A percentile compares a stretch with the other conserved stretches of the same genome.
These are phyloP conservation scores for Acanthopagrus latus DNA, from an alignment of 2,797 vertebrate species.

Conservation along the genomic window DNA sequence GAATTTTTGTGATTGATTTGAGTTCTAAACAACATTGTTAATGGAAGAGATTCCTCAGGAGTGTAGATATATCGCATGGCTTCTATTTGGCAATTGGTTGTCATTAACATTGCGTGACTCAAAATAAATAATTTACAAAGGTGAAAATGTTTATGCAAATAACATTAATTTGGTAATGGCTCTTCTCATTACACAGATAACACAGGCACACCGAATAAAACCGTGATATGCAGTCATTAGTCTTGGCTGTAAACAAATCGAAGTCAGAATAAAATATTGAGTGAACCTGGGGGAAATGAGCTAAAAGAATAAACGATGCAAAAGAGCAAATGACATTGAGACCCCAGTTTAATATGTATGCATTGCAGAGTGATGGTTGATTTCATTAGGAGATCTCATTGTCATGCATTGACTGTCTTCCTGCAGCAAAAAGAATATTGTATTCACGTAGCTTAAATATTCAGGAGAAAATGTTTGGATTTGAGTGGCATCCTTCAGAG, in stretches of 20 bases:
- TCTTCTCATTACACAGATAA: slow-evolving; percentile 52
- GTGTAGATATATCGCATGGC: slow-evolving; percentile 15
- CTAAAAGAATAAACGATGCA: slow-evolving; percentile 86
- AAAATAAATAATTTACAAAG: slow-evolving; percentile 49
- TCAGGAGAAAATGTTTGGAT: slow-evolving; percentile 49
- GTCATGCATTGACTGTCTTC: slow-evolving; percentile 94
- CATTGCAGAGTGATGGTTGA: slow-evolving; percentile 94
- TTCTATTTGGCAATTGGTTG: slow-evolving; percentile 46
- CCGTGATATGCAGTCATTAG: slow-evolving; percentile 32
- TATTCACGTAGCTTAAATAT: slow-evolving; percentile 87
- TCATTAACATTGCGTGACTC: slow-evolving; percentile 41
- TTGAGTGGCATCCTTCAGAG: slow-evolving; percentile 39
- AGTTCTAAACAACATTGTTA: slow-evolving; percentile 20
- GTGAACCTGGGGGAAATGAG: slow-evolving; percentile 81
- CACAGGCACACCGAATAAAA: slow-evolving; percentile 44
- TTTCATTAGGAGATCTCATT: slow-evolving; percentile 96
- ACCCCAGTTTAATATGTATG: slow-evolving; percentile 92
- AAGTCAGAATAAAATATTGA: slow-evolving; percentile 71
- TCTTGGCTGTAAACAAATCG: slow-evolving; percentile 55
- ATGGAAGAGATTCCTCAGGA: slow-evolving; percentile 34
- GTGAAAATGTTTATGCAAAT: slow-evolving; percentile 63
- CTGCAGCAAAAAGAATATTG: slow-evolving; percentile 94
- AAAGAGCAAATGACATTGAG: slow-evolving; percentile 88
- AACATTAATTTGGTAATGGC: slow-evolving; percentile 59
- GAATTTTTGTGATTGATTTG: slow-evolving; percentile 32